Conservation (phyloP, 2,888 invertebrate genomes). For the Lumbricus terrestris region DNA sequence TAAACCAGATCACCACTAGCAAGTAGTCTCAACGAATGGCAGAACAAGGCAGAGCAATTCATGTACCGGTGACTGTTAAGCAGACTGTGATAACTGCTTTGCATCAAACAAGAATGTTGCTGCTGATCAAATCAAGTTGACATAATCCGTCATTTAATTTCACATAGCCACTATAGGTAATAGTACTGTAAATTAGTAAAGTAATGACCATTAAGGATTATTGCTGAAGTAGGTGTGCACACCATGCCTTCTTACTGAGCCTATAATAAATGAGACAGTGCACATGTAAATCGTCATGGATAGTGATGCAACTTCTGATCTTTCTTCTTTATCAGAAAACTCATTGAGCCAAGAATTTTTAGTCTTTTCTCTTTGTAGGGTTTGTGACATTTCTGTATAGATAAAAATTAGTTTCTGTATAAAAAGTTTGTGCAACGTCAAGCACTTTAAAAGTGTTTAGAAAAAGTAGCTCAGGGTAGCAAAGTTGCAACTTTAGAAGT, state of each 20-base stretch:
- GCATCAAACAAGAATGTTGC: not conserved
- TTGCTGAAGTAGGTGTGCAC: not conserved
- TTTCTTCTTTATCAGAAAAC: not conserved
- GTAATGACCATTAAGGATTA: not conserved
- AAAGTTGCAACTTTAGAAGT: not conserved
- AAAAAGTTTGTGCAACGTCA: not conserved
- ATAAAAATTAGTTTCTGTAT: not conserved
- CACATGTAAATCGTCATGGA: not conserved
- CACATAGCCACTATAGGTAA: not conserved
- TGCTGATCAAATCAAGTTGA: constrained; percentile 3
- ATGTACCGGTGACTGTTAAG: not conserved
- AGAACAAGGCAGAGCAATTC: too few species aligned
- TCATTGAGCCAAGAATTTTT: not conserved
- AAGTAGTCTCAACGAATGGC: not conserved
- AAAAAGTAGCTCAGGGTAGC: not conserved
- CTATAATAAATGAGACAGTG: not conserved
- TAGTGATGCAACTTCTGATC: not conserved
- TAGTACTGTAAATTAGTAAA: too few species aligned
- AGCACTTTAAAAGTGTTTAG: not conserved
- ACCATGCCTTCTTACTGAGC: not conserved
- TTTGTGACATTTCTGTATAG: not conserved
- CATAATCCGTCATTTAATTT: not conserved
- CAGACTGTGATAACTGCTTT: not conserved
- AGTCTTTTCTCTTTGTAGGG: not conserved
- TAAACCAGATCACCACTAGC: not conserved